Evolutionary conservation across 23 tunicate species (phyloP).

Genomic region (Trididemnum clinides): DNA sequence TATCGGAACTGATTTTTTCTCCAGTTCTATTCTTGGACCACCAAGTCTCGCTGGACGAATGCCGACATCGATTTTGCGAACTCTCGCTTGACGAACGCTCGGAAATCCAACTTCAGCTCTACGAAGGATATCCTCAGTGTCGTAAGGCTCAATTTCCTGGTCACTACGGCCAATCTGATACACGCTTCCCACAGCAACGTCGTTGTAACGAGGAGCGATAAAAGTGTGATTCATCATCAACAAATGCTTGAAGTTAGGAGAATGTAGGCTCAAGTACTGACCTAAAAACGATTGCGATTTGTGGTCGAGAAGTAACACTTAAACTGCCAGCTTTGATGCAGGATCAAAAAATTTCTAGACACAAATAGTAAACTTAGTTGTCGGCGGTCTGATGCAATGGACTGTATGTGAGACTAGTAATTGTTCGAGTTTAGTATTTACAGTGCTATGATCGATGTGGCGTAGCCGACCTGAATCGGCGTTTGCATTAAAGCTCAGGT

Average conservation of each 20-base stretch:
- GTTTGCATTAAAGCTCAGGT: too few relatives aligned
- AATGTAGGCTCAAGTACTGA: constrained; percentile 43
- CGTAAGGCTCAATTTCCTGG: constrained; percentile 34
- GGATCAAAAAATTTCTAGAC: neutral
- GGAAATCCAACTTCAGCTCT: constrained; percentile 42
- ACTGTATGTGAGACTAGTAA: too few relatives aligned
- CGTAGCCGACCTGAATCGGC: too few relatives aligned
- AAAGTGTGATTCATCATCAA: constrained; percentile 19
- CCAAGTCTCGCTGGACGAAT: constrained; percentile 70
- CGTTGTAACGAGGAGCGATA: constrained; percentile 48
- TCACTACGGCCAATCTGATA: constrained; percentile 63
- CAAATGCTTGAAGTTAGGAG: neutral
- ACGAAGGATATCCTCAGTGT: constrained; percentile 51
- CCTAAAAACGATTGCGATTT: constrained; percentile 1
- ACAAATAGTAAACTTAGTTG: neutral
- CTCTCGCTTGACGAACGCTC: constrained; percentile 5
- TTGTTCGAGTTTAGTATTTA: too few relatives aligned
- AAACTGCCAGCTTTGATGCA: too few relatives aligned
- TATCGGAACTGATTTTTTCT: constrained; percentile 34
- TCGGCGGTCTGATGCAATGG: neutral
- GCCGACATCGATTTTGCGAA: constrained; percentile 50
- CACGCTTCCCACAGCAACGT: constrained; percentile 41
- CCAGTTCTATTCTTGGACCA: constrained; percentile 73
- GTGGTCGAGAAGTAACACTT: too few relatives aligned
- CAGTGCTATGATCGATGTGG: too few relatives aligned